Evolutionary conservation across 2,888 invertebrate species (phyloP), one percentile per base, ranked within the genome.

Genomic region (Lottia gigantea): DNA sequence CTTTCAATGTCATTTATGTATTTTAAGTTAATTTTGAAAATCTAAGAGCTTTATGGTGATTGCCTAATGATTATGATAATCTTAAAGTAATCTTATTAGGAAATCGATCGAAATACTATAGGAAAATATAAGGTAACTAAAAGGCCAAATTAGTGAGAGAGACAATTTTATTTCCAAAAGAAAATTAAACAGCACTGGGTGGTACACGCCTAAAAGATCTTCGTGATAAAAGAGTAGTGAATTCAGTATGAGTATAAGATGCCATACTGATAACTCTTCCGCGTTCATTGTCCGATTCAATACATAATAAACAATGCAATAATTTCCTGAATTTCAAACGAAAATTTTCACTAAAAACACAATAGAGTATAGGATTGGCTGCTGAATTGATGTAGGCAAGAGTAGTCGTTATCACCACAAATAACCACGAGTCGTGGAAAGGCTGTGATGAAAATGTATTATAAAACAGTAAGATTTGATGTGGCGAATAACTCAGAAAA

Each of bases 401-500:
- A 23, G 86, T 84, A 19, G 85, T 88, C 6, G 87, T 85, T 68
- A 86, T 82, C 3, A 88, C 87, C 12, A 86, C 76, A 72, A 83
- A 86, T 8, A 83, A 74, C 88, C 88, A 88, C 8, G 83, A 86
- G 66, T 83, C 79, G 55, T 83, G 83, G 73, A 89, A 86, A 0
- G 80, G 80, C 7, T 78, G 76, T 2, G 75, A 72, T 4, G 86
- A 83, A 68, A 88, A 81, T 4, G 86, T 85, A 71, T 84, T 86
- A 79, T 88, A 89, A 69, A 88, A 77, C 12, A 89, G 78, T 47
- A 88, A 78, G 8, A 88, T 66, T 75, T 90, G 90, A 46, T 89
- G 88, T 1, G 90, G 90, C 0, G 89, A 89, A 76, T 90, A 90
- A 77, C 89, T 89, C 40, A 90, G 75, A 78, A 90, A 89, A 79